Base-by-base conservation (phyloP, 2,113 vertebrate genomes). In the Thinocorus orbignyianus region DNA sequence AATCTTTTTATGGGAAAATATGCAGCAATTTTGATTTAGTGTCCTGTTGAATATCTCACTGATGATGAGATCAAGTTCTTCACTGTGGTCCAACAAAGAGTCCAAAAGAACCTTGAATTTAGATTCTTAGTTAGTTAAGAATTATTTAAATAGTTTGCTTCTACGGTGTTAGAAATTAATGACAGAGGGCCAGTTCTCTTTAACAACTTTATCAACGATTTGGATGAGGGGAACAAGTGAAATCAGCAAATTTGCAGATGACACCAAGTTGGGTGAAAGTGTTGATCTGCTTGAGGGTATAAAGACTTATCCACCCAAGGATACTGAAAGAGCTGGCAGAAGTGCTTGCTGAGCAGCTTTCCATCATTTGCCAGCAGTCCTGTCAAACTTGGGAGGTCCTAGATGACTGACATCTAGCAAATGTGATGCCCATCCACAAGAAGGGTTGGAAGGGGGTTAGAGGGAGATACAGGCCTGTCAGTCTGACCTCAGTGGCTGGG, bases 241-340 rank as follows among this genome's bases (percentile, higher is more conserved):
- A n/a, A n/a, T 58, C 10, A n/a, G 26, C 28, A 57, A 30, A 4
- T 28, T 41, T 42, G 20, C 19, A 52, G 16, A 39, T 0, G 0
- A 35, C 15, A 15, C 5, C 3, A 60, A 7, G 2, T 1, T 62
- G 13, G 3, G 1, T 2, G 4, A n/a, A 2, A 35, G 1, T 26
- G 5, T 5, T 30, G 7, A 11, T 1, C 37, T 58, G 5, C 13
- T 39, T 11, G 26, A 76, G 30, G 8, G 5, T 8, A 80, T 15
- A 2, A 66, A 33, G 17, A 2, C 2, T 52, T 46, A 46, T 46
- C 46, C 19, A 46, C 8, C 46, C 17, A 9, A 46, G 46, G 18
- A 46, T 46, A 20, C 46, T 20, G 46, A 46, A 46, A 19, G 46
- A 46, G 18, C 46, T 46, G 46, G 46, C 46, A 46, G 46, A 46